These are phyloP conservation scores for Sycophaga agraensis DNA, from an alignment of 1,140 invertebrate species.

Conservation along the genomic window DNA sequence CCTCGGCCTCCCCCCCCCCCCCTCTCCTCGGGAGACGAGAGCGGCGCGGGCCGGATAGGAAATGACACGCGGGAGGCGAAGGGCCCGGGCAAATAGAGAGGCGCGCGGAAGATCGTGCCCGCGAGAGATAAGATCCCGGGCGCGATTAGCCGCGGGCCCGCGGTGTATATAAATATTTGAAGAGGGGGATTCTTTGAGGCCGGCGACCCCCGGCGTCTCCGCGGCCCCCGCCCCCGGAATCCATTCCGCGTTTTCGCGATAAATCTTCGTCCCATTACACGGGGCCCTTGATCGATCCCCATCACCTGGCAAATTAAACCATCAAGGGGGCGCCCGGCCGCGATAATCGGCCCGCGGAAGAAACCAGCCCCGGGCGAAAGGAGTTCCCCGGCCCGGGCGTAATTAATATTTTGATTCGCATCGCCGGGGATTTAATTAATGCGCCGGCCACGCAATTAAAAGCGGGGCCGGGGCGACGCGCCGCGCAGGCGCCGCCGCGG, in stretches of 20 bases:
- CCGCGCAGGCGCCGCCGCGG: conserved; percentile 17
- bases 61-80: conserved; percentile 7
- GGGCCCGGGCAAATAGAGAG: conserved; percentile 11
- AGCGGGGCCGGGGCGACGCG: conserved; percentile 8
- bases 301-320: too few relatives aligned
- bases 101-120: conserved; percentile 20
- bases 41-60: too few relatives aligned
- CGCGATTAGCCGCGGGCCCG: not conserved
- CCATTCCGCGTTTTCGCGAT: too few relatives aligned
- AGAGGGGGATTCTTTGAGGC: too few relatives aligned
- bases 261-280: too few relatives aligned
- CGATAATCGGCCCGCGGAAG: not conserved
- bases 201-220: too few relatives aligned
- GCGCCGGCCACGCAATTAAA: conserved; percentile 39
- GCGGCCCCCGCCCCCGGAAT: too few relatives aligned
- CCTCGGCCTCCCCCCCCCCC: conserved; percentile 22
- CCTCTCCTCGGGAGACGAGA: not conserved
- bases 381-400: conserved; percentile 5
- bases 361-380: not conserved
- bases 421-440: conserved; percentile 54
- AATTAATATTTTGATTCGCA: conserved; percentile 58
- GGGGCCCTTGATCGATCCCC: too few relatives aligned
- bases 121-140: conserved; percentile 19
- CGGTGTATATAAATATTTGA: conserved; percentile 26
- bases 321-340: too few relatives aligned